A percentile compares a stretch with the other conserved stretches of the same genome.
Conservation (phyloP, 2,113 vertebrate species). For the Psittacara wagleri region DNA sequence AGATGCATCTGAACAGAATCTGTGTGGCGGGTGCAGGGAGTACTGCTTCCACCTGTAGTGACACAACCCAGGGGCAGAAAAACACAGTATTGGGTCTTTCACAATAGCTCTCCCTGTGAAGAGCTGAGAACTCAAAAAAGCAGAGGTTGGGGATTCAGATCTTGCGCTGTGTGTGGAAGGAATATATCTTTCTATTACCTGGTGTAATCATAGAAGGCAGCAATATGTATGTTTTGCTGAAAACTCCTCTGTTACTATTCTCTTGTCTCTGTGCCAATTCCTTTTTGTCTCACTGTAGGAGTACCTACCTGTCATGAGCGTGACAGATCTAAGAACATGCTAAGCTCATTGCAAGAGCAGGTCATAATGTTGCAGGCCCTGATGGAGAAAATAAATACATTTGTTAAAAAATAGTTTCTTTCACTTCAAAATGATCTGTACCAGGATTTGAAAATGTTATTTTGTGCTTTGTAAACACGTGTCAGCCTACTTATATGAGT, state of each 20-base stretch:
- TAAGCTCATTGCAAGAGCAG: not conserved
- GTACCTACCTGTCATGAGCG: not conserved
- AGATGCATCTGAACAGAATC: slow-evolving; percentile 45
- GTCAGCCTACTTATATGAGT: not conserved
- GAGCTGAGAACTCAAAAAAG: not conserved
- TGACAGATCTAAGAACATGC: not conserved
- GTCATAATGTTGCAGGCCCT: not conserved
- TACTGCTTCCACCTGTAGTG: slow-evolving; percentile 30
- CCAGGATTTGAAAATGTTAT: not conserved
- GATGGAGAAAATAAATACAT: not conserved
- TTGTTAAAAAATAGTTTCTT: slow-evolving; percentile 25
- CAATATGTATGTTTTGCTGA: not conserved
- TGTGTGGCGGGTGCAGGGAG: slow-evolving; percentile 1
- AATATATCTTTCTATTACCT: not conserved
- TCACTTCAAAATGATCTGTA: not conserved
- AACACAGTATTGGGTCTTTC: not conserved
- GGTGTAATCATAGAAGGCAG: not conserved
- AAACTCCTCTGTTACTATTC: not conserved
- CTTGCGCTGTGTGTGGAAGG: not conserved
- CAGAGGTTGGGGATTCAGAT: not conserved
- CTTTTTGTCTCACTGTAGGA: not conserved
- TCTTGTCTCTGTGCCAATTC: not conserved
- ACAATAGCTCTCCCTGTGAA: not conserved
- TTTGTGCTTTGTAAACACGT: not conserved
- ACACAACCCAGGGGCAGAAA: slow-evolving; percentile 21